Evolutionary conservation across 2,888 invertebrate species (phyloP).

Genomic region (Gisinianus flammeolus): DNA sequence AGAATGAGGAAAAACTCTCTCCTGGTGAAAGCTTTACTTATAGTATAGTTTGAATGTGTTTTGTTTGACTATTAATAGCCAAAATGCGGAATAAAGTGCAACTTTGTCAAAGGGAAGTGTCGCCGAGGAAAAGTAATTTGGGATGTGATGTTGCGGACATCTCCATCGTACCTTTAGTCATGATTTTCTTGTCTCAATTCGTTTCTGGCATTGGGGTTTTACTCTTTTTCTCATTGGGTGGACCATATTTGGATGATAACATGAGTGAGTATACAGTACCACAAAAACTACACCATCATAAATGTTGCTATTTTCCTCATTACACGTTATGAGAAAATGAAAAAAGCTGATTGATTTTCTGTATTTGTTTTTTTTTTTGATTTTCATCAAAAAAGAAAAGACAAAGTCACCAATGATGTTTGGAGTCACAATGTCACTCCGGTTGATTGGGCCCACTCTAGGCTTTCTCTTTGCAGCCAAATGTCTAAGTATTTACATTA

Average conservation of each 20-base stretch:
- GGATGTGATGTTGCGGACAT: constrained; percentile 62
- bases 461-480: constrained; percentile 68
- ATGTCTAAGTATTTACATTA: constrained; percentile 67
- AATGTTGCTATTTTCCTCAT: no score
- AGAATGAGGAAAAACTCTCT: no score
- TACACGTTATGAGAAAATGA: no score
- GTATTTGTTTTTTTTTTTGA: neutral
- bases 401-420: constrained; percentile 70
- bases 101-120: constrained; percentile 22
- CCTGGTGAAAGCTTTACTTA: no score
- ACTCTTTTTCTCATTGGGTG: constrained; percentile 71
- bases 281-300: no score
- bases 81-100: constrained; percentile 29
- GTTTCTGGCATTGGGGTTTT: constrained; percentile 73
- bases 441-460: constrained; percentile 72
- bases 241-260: constrained; percentile 74
- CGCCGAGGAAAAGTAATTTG: neutral
- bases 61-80: neutral
- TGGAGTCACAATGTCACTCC: constrained; percentile 66
- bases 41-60: no score
- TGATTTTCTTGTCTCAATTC: constrained; percentile 73
- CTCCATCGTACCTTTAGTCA: constrained; percentile 67
- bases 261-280: no score
- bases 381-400: constrained; percentile 62
- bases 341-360: no score